Base-by-base conservation (phyloP, 2,113 vertebrate genomes). In the Hyla sarda region DNA sequence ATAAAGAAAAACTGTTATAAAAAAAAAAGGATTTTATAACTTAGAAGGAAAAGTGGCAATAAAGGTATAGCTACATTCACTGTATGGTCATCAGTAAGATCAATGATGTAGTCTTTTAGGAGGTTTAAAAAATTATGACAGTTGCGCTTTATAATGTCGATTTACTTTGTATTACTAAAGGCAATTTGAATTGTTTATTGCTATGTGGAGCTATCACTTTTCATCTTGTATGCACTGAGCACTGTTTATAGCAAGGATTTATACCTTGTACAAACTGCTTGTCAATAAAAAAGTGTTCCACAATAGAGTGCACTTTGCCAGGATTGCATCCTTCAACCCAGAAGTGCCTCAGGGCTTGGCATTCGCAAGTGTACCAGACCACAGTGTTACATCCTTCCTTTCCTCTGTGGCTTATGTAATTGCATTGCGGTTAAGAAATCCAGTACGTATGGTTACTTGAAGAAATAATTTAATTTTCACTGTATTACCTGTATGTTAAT, bases 321-420 rank as follows among this genome's bases (percentile, higher is more conserved):
- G 34, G 21, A 78, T n/a, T 23, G 4, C 52, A 37, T 37, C 21
- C 30, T 78, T 58, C 19, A 78, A 56, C 76, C 52, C 21, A 78
- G 76, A 56, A 78, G 28, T 78, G 76, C 76, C 76, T 41, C 17
- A 16, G 23, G 76, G 30, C 76, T 58, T 78, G 76, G 76, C 52
- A 78, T n/a, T 11, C 50, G n/a, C 5, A 77, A 23, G 4, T 34
- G 23, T 14, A 34, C 76, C 25, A 25, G 13, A 12, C 52, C 19
- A 37, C 21, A 37, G 11, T n/a, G 5, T 34, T 34, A 37, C 30
- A n/a, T 23, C 30, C 75, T 58, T 37, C 11, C 30, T 34, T 34
- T 41, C 23, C 17, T 32, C 30, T 56, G 75, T 13, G 75, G 52
- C 23, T 78, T 37, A 5, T 37, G 23, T n/a, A 10, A 78, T 23